phyloP scores from a whole-genome alignment of 2,888 invertebrate species.

The Ormyrus rosae region DNA sequence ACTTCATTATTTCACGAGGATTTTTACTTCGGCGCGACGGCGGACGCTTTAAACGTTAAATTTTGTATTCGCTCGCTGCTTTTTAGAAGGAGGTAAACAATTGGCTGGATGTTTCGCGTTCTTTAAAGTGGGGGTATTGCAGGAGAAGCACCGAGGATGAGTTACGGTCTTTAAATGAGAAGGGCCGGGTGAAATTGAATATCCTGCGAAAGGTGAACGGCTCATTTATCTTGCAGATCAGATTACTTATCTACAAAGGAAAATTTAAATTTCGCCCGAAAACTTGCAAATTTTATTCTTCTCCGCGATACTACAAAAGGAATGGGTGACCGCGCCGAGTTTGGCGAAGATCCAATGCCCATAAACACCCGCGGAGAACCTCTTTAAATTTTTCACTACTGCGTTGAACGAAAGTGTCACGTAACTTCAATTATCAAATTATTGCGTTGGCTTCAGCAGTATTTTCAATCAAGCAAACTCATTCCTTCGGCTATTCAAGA shows the following conservation, averaged over 20 bases:
- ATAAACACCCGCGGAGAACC: conserved; percentile 27
- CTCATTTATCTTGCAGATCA: background rate
- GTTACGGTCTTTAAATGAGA: no score
- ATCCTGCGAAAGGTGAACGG: background rate
- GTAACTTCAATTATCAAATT: conserved; percentile 34
- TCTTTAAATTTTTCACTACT: conserved; percentile 28
- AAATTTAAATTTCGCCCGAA: conserved; percentile 9
- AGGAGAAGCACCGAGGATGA: no score
- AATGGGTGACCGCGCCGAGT: conserved; percentile 10
- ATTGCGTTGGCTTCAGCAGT: background rate
- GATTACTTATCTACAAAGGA: background rate
- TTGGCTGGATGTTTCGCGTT: no score
- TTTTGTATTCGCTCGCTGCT: no score
- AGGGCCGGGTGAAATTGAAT: no score
- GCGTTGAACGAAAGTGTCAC: conserved; percentile 14
- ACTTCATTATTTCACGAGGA: conserved; percentile 25
- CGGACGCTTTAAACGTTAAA: no score
- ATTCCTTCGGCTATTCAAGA: no score
- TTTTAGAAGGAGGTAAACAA: no score
- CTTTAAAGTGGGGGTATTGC: no score
- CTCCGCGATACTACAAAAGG: conserved; percentile 10
- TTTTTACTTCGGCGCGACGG: background rate
- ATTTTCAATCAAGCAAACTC: no score
- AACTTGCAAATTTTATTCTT: conserved; percentile 29
- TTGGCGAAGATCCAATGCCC: conserved; percentile 44